These are phyloP conservation scores for Parotocinclus haroldoi DNA, from an alignment of 2,797 vertebrate genomes.

Conservation along the genomic window DNA sequence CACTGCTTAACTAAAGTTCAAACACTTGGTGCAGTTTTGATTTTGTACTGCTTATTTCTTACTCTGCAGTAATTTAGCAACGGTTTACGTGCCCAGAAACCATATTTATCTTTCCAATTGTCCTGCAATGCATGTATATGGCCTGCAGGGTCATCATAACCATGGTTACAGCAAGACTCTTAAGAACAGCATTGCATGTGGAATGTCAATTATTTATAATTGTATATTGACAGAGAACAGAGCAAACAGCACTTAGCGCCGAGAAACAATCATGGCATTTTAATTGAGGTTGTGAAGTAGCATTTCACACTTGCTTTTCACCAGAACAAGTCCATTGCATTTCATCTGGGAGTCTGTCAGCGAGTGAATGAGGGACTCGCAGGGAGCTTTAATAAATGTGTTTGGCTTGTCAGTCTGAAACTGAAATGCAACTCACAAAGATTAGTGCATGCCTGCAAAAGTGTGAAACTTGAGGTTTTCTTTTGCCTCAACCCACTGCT, in stretches of 20 bases:
- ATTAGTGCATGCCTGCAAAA: constrained; percentile 1
- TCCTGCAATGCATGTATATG: constrained; percentile 17
- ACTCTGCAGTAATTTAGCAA: too few relatives aligned
- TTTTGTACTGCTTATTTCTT: background rate
- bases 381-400: constrained; percentile 64
- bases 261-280: constrained; percentile 60
- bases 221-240: constrained; percentile 14
- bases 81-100: too few relatives aligned
- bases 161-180: constrained; percentile 18
- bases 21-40: too few relatives aligned
- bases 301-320: constrained; percentile 61
- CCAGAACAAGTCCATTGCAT: constrained; percentile 61
- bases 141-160: constrained; percentile 4
- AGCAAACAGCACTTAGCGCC: constrained; percentile 42
- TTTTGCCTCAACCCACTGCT: too few relatives aligned
- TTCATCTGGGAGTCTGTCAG: constrained; percentile 58
- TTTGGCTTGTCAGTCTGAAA: constrained; percentile 60
- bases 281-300: constrained; percentile 63
- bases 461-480: too few relatives aligned
- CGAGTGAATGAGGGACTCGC: constrained; percentile 59
- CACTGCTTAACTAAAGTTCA: background rate
- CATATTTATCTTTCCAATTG: constrained; percentile 26
- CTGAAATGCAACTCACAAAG: constrained; percentile 56
- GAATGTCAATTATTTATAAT: constrained; percentile 27
- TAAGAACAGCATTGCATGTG: constrained; percentile 24